phyloP scores from a whole-genome alignment of 2,113 vertebrate genomes.

The Myotis lucifugus region DNA sequence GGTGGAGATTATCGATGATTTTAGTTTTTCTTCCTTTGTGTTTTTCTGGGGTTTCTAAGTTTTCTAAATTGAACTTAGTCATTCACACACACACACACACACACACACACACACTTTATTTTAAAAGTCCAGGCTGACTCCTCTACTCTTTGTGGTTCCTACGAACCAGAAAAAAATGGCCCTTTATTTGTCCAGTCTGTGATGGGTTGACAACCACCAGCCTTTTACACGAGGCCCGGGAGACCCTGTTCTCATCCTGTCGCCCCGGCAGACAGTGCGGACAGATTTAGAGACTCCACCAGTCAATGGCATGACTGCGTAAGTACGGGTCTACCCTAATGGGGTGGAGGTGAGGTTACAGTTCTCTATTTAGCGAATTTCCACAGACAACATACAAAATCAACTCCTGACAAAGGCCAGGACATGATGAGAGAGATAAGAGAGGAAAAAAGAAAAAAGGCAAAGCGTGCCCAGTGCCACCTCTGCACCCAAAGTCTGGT shows the following conservation, averaged over 20 bases:
- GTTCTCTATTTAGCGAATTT: background rate
- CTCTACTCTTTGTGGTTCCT: background rate
- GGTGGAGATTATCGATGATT: background rate
- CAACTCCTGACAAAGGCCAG: constrained; percentile 7
- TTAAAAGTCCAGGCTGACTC: constrained; percentile 21
- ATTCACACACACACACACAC: background rate
- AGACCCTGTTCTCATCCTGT: background rate
- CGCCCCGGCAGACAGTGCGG: background rate
- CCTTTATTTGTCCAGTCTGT: background rate
- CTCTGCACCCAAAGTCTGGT: background rate
- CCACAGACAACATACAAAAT: background rate
- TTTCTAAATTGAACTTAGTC: constrained; percentile 22
- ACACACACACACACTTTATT: background rate
- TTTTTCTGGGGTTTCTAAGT: background rate
- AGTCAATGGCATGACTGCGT: background rate
- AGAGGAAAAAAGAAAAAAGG: background rate
- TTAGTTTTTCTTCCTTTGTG: background rate
- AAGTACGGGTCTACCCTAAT: background rate
- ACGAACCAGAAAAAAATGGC: constrained; percentile 32
- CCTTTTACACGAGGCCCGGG: background rate
- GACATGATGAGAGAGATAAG: background rate
- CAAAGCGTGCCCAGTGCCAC: rapidly evolving
- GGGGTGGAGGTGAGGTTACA: background rate
- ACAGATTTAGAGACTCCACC: background rate
- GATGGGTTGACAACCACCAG: background rate